phyloP scores from a whole-genome alignment of 2,797 vertebrate species.

The Capromys pilorides region DNA sequence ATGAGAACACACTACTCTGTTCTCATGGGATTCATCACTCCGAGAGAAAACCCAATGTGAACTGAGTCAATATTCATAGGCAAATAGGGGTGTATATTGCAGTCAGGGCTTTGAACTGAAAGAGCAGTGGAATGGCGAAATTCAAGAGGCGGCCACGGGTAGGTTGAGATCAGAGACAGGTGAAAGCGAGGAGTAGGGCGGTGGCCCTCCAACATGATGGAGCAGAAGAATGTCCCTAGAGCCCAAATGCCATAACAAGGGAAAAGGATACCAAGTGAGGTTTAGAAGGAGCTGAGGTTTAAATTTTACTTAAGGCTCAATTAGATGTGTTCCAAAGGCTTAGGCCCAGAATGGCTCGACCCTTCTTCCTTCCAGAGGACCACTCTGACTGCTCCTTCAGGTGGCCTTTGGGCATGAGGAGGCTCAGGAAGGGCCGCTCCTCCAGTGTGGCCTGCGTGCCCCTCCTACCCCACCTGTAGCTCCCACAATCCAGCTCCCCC shows the following conservation, averaged over 20 bases:
- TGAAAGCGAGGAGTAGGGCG: not conserved
- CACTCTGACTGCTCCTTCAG: not conserved
- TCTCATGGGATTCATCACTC: not conserved
- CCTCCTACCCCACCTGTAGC: not conserved
- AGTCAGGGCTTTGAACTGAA: not conserved
- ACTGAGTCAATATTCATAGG: not conserved
- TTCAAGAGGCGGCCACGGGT: not conserved
- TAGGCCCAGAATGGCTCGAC: not conserved
- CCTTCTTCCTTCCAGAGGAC: not conserved
- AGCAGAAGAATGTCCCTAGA: not conserved
- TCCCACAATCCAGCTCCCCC: not conserved
- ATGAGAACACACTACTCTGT: not conserved
- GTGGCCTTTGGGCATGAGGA: no score
- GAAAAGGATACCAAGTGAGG: rapidly evolving
- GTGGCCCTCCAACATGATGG: not conserved
- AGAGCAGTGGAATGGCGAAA: not conserved
- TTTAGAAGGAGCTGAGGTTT: not conserved
- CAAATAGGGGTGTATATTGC: no score
- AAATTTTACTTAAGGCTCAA: not conserved
- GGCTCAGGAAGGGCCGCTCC: not conserved
- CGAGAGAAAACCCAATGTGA: not conserved
- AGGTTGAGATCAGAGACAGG: not conserved
- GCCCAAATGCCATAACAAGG: not conserved
- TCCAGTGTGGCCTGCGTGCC: not conserved
- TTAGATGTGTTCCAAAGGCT: not conserved